A percentile compares a stretch with the other conserved stretches of the same genome.
Evolutionary conservation across 2,113 vertebrate genomes (phyloP).

Genomic region (Dicerorhinus sumatrensis): DNA sequence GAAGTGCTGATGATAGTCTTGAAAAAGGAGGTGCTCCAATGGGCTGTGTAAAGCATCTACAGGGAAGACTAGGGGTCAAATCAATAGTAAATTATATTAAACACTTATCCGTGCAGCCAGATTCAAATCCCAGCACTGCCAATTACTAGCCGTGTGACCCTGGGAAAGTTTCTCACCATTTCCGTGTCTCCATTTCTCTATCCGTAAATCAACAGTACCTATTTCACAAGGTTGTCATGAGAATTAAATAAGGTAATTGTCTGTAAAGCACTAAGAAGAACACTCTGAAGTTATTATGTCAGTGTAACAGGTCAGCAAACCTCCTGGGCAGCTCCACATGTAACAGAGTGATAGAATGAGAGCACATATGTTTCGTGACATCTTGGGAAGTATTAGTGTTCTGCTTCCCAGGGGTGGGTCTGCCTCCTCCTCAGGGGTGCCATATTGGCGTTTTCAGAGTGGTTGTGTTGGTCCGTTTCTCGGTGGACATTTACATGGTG

Average conservation of each 20-base stretch:
- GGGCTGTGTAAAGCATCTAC: not conserved
- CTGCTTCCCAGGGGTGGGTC: not conserved
- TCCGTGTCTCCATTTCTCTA: not conserved
- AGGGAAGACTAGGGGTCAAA: not conserved
- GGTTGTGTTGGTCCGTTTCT: not conserved
- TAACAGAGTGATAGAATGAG: not conserved
- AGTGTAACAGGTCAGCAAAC: not conserved
- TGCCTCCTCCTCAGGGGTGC: rapidly evolving
- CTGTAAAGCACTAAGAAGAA: not conserved
- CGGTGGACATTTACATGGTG: not conserved
- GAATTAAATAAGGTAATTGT: not conserved
- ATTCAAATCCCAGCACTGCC: not conserved
- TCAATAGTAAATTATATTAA: not conserved
- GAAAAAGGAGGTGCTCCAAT: not conserved
- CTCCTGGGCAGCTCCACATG: not conserved
- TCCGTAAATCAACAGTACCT: not conserved
- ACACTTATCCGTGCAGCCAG: not conserved
- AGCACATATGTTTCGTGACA: not conserved
- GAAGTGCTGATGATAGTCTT: not conserved
- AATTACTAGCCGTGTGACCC: not conserved
- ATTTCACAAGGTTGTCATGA: not conserved
- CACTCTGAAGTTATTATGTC: not conserved
- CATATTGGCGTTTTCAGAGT: not conserved
- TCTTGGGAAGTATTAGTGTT: not conserved
- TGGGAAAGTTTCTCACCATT: not conserved